A percentile compares a stretch with the other conserved stretches of the same genome.
These are phyloP conservation scores for Todiramphus saurophagus DNA, from an alignment of 2,113 vertebrate species.

Conservation along the genomic window DNA sequence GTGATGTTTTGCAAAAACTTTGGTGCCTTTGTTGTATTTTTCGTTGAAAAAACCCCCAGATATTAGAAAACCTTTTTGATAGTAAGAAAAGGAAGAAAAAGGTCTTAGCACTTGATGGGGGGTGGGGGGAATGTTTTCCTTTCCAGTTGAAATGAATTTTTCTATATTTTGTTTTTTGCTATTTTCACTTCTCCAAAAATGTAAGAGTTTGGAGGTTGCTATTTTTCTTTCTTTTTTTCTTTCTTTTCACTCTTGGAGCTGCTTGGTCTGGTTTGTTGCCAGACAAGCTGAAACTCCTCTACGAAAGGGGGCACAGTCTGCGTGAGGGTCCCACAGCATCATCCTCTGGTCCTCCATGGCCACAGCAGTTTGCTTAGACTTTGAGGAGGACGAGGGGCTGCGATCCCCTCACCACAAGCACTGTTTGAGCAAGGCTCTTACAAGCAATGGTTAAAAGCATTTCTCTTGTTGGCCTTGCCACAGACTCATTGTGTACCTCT, in stretches of 20 bases:
- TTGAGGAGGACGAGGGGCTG: neutral
- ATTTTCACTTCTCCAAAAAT: neutral
- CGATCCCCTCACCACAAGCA: accelerated
- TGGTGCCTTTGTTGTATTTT: neutral
- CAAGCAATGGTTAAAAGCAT: neutral
- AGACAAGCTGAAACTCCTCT: neutral
- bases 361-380: neutral
- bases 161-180: neutral
- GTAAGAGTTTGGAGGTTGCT: neutral
- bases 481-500: neutral
- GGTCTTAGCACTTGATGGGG: accelerated
- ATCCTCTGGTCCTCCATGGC: neutral
- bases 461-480: neutral
- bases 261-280: neutral
- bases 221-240: accelerated
- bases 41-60: accelerated
- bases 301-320: neutral
- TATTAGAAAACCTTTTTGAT: neutral
- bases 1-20: neutral
- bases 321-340: neutral
- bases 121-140: neutral
- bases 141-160: neutral
- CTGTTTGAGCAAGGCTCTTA: neutral
- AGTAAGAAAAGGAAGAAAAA: neutral
- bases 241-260: neutral